Base-by-base conservation (phyloP, 2,888 invertebrate species). In the Ditylenchus weischeri region DNA sequence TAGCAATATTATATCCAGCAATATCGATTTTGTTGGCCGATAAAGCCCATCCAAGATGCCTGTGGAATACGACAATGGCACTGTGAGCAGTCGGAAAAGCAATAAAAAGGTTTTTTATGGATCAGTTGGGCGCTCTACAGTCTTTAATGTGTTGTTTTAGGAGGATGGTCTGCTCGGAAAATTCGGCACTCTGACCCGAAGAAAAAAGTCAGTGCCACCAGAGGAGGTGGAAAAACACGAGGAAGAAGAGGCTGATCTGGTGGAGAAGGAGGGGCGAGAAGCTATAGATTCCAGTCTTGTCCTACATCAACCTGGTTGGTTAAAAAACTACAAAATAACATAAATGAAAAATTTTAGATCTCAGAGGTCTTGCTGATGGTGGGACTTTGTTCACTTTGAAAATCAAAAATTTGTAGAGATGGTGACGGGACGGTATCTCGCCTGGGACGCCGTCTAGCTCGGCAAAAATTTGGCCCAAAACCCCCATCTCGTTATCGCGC, bases 331-430 rank as follows among this genome's bases (percentile, higher is more conserved):
- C n/a, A n/a, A n/a, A n/a, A n/a, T n/a, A n/a, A n/a, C n/a, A n/a
- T n/a, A n/a, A n/a, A n/a, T n/a, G n/a, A n/a, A n/a, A n/a, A n/a
- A n/a, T n/a, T n/a, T n/a, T n/a, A n/a, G 80, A 78, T 62, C 69
- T 79, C 49, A 65, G 73, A 29, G 60, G 69, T 57, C 65, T 82
- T 61, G 95, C 90, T 83, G 96, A 98, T 81, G 80, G 81, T 79
- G 36, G 36, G 70, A 38, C 21, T 7, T 49, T 19, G 13, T 23
- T 19, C 19, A 54, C 11, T 19, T 23, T 8, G 23, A 6, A 21
- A 23, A 23, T 6, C 6, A 54, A 54, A 21, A 21, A 13, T 23
- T 54, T 54, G 10, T 13, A 8, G 19, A 19, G 7, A 54, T 8
- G 23, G 19, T 6, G 11, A 54, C 23, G n/a, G n/a, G n/a, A n/a